Evolutionary conservation across 2,113 vertebrate genomes (phyloP).

Genomic region (Sigmodon hispidus): DNA sequence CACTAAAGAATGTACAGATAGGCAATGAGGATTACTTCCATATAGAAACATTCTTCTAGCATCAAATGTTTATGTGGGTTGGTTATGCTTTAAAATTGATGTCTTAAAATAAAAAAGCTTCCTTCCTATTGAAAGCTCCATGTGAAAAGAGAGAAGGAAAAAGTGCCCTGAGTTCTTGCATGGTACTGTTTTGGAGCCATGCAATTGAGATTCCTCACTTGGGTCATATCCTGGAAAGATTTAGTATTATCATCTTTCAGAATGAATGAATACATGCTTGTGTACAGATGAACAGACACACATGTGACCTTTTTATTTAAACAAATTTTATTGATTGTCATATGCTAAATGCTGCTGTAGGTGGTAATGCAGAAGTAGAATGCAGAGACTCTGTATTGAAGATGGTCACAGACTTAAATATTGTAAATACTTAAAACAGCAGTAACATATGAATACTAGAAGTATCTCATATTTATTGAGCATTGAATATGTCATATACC

Average conservation of each 20-base stretch:
- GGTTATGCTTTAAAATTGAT: background rate
- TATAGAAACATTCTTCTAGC: slow-evolving; percentile 8
- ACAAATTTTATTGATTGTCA: background rate
- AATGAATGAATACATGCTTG: background rate
- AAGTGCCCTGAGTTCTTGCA: background rate
- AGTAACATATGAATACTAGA: background rate
- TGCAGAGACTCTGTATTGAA: background rate
- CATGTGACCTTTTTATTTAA: background rate
- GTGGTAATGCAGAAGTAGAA: background rate
- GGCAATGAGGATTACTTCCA: background rate
- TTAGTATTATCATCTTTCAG: background rate
- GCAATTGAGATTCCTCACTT: background rate
- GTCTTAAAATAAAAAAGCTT: slow-evolving; percentile 25
- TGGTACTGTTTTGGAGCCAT: background rate
- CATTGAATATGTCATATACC: background rate
- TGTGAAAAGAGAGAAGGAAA: background rate
- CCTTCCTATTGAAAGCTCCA: background rate
- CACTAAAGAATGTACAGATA: background rate
- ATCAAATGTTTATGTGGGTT: background rate
- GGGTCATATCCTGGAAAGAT: background rate
- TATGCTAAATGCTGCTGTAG: background rate
- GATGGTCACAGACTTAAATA: background rate
- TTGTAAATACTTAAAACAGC: background rate
- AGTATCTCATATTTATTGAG: background rate
- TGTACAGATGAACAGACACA: background rate